Conservation (phyloP, 2,113 vertebrate species). For the Myotis yumanensis region DNA sequence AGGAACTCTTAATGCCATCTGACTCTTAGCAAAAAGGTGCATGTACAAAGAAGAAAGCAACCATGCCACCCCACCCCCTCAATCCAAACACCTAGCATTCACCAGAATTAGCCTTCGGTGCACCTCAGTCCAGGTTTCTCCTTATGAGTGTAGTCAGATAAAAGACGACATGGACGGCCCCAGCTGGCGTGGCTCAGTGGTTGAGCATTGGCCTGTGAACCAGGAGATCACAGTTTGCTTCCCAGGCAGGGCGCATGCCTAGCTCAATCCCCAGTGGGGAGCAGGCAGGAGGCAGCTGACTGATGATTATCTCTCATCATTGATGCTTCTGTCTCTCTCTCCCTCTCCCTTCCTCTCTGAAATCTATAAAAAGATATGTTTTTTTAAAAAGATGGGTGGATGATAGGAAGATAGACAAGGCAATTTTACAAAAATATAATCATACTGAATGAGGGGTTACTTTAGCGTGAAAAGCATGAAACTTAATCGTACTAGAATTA, state of each 20-base stretch:
- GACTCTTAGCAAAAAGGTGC: neutral
- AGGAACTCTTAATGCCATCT: neutral
- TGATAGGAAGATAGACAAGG: neutral
- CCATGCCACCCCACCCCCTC: neutral
- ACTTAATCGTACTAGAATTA: neutral
- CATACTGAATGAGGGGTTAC: neutral
- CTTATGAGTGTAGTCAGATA: neutral
- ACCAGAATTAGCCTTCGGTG: neutral
- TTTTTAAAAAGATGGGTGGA: too few species aligned
- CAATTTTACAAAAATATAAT: neutral
- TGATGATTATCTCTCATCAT: too few species aligned
- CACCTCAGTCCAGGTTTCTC: neutral
- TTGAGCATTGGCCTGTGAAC: too few species aligned
- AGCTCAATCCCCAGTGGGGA: too few species aligned
- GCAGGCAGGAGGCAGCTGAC: too few species aligned
- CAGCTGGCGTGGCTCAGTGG: too few species aligned
- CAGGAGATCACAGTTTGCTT: too few species aligned
- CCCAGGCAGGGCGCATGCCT: too few species aligned
- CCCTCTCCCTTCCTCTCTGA: too few species aligned
- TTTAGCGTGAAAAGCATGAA: constrained; percentile 34
- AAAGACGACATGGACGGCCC: neutral
- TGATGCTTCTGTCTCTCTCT: too few species aligned
- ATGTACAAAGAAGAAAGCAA: neutral
- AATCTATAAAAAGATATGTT: too few species aligned
- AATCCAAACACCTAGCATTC: neutral